Evolutionary conservation across 92 coral and sea anemone genomes (phyloP), one percentile per base, ranked within the genome.

Genomic region (Actinostola sp.): DNA sequence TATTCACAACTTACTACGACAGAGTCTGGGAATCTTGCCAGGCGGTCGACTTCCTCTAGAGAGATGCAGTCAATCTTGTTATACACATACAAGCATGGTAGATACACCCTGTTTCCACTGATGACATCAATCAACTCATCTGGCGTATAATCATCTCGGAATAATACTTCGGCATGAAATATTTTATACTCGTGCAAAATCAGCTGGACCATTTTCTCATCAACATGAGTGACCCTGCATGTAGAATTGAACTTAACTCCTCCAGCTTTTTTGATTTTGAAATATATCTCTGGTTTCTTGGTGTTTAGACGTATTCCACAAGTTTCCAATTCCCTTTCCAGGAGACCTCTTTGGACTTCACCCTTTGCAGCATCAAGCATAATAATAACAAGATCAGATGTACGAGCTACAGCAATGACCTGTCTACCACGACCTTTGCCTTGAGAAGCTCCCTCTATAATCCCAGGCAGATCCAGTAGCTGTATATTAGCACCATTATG

Each of bases 1-100:
- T 83, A 72, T 53, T 92, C 97, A 77, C 99, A 95, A 39, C 99
- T 95, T 58, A 82, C 85, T 53, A 95, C 99, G 8, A 95, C 85
- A 24, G 97, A 79, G 61, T 92, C 85, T 2, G 88, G 79, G 23
- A 80, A 67, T 21, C 88, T 96, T 26, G 99, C 99, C 27, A 95
- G 80, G 28, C 97, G 97, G 52, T 95, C 99, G 63, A 95, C 99
- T 31, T 95, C 99, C 67, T 95, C 99, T 20, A 95, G 85, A 17
- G 99, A 95, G 48, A 95, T 85, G 55, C 99, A 95, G 43, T 95
- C 99, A 80, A 95, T 85, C 86, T 95, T 95, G 90, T 95, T 95
- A 75, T 95, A 95, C 38, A 95, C 99, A 77, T 86, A 95, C 43
- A 95, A 63, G 56, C 99, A 95, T 5, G 97, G 89, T 41, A 95